Evolutionary conservation across 2,113 vertebrate species (phyloP).

Genomic region (Grantiella picta): DNA sequence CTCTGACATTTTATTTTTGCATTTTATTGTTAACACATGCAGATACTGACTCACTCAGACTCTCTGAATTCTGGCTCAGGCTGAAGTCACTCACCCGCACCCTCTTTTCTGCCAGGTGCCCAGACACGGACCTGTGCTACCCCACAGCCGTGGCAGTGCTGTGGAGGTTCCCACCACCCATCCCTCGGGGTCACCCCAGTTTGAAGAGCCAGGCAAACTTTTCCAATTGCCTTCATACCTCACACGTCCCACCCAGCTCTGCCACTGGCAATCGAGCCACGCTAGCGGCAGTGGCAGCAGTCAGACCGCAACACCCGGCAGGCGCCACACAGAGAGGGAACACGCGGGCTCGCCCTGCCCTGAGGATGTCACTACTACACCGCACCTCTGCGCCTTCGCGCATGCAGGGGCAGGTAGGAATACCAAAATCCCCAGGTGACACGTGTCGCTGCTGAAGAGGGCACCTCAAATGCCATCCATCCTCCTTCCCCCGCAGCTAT

Average conservation of each 20-base stretch:
- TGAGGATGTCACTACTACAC: neutral
- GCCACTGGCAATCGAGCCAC: neutral
- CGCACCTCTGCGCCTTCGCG: accelerated
- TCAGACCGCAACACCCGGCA: neutral
- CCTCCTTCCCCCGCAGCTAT: neutral
- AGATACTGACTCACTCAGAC: conserved; percentile 1
- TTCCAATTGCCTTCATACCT: neutral
- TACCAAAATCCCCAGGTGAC: neutral
- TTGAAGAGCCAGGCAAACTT: neutral
- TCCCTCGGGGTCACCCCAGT: accelerated
- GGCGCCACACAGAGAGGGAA: neutral
- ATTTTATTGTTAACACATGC: conserved; percentile 7
- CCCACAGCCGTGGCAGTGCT: neutral
- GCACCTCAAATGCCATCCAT: neutral
- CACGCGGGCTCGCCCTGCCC: neutral
- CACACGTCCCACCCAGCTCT: neutral
- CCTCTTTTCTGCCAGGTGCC: neutral
- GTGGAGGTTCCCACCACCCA: neutral
- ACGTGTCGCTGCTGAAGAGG: neutral
- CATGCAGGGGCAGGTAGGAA: neutral
- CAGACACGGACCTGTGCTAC: neutral
- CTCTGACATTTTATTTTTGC: neutral
- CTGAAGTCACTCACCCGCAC: neutral
- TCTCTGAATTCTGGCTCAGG: neutral
- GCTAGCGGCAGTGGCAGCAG: neutral